Evolutionary conservation across 1,140 invertebrate genomes (phyloP).

Genomic region (Vanessa tameamea): DNA sequence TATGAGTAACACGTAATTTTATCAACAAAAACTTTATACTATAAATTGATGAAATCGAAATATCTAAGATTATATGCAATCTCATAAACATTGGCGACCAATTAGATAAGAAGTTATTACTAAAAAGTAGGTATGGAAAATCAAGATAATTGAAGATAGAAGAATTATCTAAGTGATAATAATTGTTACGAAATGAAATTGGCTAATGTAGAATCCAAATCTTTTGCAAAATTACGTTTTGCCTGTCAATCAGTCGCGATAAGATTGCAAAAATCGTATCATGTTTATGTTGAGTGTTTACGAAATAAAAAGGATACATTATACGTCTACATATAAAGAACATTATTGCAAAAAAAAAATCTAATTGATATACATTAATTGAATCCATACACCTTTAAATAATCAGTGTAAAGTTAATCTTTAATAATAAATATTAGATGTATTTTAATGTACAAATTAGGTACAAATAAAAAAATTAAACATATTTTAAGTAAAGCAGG

Average conservation of each 20-base stretch:
- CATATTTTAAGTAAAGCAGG: background rate
- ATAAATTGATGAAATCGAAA: conserved; percentile 9
- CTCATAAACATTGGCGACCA: conserved; percentile 12
- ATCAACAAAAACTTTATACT: conserved; percentile 9
- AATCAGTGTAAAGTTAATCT: no score
- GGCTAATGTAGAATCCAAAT: conserved; percentile 40
- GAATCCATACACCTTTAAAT: no score
- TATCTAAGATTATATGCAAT: conserved; percentile 18
- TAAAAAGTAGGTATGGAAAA: conserved; percentile 25
- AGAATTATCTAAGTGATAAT: conserved; percentile 37
- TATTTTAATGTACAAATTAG: background rate
- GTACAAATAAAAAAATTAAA: background rate
- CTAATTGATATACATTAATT: no score
- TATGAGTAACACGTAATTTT: background rate
- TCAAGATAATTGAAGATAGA: conserved; percentile 33
- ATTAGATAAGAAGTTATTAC: conserved; percentile 17
- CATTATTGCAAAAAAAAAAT: no score
- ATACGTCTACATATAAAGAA: background rate
- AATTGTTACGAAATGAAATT: conserved; percentile 11
- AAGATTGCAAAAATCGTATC: conserved; percentile 41
- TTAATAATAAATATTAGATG: no score
- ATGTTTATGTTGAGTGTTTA: conserved; percentile 33
- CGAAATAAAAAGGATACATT: conserved; percentile 29
- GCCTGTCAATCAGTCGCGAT: conserved; percentile 37
- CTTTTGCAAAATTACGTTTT: conserved; percentile 42